Percentiles rank a stretch among this genome's conserved stretches.
phyloP scores from a whole-genome alignment of 2,888 invertebrate genomes.

The Nezara viridula region DNA sequence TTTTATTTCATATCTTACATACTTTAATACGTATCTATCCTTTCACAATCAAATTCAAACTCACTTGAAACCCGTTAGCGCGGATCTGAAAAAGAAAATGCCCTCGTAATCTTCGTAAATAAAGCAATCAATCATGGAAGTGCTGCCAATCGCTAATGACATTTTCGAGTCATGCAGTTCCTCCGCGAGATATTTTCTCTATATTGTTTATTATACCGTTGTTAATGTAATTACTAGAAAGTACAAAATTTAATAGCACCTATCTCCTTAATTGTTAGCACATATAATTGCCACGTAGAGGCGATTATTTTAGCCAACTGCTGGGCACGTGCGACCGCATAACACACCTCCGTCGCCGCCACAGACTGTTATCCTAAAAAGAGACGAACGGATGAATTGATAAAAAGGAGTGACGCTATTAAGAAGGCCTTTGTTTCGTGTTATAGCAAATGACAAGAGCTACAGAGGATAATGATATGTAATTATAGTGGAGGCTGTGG shows the following conservation, averaged over 20 bases:
- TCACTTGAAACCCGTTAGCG: not conserved
- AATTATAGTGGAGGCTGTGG: conserved; percentile 10
- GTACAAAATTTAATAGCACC: not conserved
- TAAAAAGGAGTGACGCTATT: conserved; percentile 19
- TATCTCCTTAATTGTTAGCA: not conserved
- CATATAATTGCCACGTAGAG: not conserved
- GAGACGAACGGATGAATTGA: not conserved
- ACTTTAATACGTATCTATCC: not conserved
- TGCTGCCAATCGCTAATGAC: not conserved
- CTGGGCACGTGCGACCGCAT: conserved; percentile 27
- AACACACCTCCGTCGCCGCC: not conserved
- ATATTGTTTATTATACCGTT: not conserved
- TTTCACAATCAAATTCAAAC: not conserved
- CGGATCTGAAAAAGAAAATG: not conserved
- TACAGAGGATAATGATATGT: conserved; percentile 10
- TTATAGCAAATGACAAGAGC: conserved; percentile 19
- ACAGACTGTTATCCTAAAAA: not conserved
- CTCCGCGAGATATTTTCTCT: not conserved
- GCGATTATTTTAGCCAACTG: conserved; percentile 18
- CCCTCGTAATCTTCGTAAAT: not conserved
- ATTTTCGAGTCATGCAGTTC: not conserved
- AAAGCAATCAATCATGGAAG: not conserved
- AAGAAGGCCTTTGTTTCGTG: conserved; percentile 13
- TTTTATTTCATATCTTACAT: too few species aligned
- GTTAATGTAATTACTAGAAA: not conserved